Evolutionary conservation across 1,140 invertebrate genomes (phyloP).

Genomic region (Cyclina sinensis): DNA sequence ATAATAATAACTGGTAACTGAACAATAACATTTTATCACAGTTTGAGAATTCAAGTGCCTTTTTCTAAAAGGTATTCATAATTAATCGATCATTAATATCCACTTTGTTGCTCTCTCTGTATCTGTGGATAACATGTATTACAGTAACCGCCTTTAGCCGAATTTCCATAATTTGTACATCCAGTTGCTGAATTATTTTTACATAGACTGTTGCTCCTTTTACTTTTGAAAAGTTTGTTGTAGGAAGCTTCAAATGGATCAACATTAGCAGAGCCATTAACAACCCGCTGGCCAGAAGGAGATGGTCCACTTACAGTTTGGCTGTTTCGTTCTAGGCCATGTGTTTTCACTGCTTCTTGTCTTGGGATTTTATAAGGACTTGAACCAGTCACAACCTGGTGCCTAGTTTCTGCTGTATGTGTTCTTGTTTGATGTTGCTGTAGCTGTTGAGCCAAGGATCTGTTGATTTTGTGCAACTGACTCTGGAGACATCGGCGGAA

Average conservation of each 20-base stretch:
- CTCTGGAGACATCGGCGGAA: conserved; percentile 13
- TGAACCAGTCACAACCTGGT: neutral
- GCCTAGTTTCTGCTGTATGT: neutral
- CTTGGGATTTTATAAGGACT: neutral
- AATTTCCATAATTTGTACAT: conserved; percentile 68
- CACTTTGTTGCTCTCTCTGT: neutral
- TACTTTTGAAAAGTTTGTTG: conserved; percentile 22
- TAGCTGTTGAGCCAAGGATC: neutral
- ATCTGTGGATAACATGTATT: conserved; percentile 59
- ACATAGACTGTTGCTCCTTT: conserved; percentile 17
- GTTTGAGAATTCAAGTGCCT: too few relatives aligned
- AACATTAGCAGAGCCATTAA: neutral
- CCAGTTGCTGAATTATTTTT: conserved; percentile 36
- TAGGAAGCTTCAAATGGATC: neutral
- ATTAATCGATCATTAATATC: too few relatives aligned
- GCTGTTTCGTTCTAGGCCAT: neutral
- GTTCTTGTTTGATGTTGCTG: neutral
- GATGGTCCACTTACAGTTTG: neutral
- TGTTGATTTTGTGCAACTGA: neutral
- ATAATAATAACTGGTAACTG: too few relatives aligned
- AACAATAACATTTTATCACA: too few relatives aligned
- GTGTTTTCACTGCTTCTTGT: neutral
- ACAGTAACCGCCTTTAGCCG: conserved; percentile 58
- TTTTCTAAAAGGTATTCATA: too few relatives aligned
- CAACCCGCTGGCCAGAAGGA: neutral